Evolutionary conservation across 2,888 invertebrate genomes (phyloP).

Genomic region (Norana najaformis): DNA sequence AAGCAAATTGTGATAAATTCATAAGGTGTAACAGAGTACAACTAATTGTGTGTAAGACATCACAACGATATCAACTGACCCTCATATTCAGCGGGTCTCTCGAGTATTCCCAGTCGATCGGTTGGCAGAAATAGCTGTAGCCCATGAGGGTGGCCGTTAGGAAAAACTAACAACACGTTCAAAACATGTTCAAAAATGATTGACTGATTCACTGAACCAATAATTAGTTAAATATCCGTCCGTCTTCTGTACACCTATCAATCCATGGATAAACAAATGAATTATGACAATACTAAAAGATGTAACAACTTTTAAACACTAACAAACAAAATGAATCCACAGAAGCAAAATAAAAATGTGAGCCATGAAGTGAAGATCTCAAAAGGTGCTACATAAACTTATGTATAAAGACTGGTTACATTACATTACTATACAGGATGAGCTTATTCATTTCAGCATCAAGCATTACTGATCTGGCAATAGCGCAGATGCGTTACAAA

Average conservation of each 20-base stretch:
- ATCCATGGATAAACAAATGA: not conserved
- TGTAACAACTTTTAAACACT: too few relatives aligned
- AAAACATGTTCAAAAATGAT: too few relatives aligned
- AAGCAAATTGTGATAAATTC: not conserved
- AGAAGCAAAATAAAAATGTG: not conserved
- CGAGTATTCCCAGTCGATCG: conserved; percentile 52
- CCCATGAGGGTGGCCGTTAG: conserved; percentile 37
- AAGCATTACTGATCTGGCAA: not conserved
- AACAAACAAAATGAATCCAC: not conserved
- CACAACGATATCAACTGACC: conserved; percentile 47
- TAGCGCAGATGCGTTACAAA: not conserved
- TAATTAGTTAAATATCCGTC: too few relatives aligned
- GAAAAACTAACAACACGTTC: conserved; percentile 35
- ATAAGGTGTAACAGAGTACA: not conserved
- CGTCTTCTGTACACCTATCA: not conserved
- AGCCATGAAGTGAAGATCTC: not conserved
- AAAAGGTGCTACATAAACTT: not conserved
- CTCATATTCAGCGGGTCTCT: conserved; percentile 56
- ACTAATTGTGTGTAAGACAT: not conserved
- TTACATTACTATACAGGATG: too few relatives aligned
- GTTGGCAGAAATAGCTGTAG: conserved; percentile 59
- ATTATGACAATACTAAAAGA: too few relatives aligned
- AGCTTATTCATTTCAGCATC: too few relatives aligned
- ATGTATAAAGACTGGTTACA: not conserved
- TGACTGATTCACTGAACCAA: too few relatives aligned